Percentiles rank a stretch among this genome's conserved stretches.
Conservation (phyloP, 2,888 invertebrate genomes). For the Epirrhoe tristata region DNA sequence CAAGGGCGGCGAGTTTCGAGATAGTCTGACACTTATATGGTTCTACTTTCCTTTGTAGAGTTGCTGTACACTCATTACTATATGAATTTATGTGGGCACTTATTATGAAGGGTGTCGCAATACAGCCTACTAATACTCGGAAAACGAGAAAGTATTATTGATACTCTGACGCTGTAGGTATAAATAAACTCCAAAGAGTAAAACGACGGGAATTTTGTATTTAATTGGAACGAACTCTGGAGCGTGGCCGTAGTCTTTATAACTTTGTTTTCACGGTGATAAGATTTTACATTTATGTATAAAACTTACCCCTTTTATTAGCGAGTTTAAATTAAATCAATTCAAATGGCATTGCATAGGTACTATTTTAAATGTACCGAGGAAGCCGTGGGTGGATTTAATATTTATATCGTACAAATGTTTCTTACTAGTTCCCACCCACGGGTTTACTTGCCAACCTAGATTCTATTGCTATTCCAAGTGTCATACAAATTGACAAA, state of each 20-base stretch:
- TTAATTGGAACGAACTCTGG: not conserved
- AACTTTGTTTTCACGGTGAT: not conserved
- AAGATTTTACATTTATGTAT: not conserved
- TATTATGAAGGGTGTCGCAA: not conserved
- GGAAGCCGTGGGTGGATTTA: not conserved
- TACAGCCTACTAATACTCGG: not conserved
- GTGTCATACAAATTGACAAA: not conserved
- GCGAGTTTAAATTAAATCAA: not conserved
- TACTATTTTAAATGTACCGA: not conserved
- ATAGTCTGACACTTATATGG: constrained; percentile 28
- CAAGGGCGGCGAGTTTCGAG: constrained; percentile 42
- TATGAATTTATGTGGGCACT: not conserved
- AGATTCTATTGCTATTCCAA: not conserved
- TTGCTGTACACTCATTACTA: not conserved
- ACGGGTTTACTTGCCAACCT: not conserved
- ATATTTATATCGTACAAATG: not conserved
- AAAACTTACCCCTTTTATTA: not conserved
- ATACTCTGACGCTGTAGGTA: not conserved
- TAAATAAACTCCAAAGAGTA: not conserved
- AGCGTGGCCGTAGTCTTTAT: not conserved
- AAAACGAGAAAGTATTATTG: not conserved
- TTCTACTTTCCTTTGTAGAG: constrained; percentile 22
- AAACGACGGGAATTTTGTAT: not conserved
- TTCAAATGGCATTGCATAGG: not conserved
- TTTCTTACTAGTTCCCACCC: not conserved